Evolutionary conservation across 2,113 vertebrate genomes (phyloP).

Genomic region (Enhydra lutris): DNA sequence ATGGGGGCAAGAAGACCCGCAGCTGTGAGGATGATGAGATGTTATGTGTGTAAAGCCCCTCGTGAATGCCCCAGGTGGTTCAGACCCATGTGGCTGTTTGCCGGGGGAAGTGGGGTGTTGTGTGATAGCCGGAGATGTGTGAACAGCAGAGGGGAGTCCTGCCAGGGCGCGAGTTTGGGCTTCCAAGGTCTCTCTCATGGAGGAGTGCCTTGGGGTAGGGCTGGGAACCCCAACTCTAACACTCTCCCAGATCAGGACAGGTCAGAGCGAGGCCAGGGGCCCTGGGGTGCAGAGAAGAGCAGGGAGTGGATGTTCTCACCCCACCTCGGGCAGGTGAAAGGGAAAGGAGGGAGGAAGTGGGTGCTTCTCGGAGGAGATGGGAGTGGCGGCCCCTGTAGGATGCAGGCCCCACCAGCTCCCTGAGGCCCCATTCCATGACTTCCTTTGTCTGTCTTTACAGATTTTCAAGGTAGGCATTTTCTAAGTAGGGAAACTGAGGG

Average conservation of each 20-base stretch:
- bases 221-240: not conserved
- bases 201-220: not conserved
- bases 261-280: constrained; percentile 15
- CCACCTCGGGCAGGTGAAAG: not conserved
- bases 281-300: not conserved
- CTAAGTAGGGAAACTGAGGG: not conserved
- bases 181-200: not conserved
- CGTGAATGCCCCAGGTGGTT: not conserved
- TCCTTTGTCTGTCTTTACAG: not conserved
- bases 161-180: not conserved
- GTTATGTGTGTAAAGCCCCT: no score
- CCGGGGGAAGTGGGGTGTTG: not conserved
- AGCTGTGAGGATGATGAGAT: not conserved
- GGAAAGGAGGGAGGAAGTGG: constrained; percentile 39
- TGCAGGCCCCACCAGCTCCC: not conserved
- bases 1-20: not conserved
- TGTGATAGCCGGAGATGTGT: not conserved
- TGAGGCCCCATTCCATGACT: not conserved
- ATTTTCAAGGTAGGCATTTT: not conserved
- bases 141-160: not conserved
- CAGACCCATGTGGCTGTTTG: not conserved
- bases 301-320: constrained; percentile 7
- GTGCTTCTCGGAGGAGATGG: not conserved
- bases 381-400: not conserved
- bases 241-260: not conserved